These are phyloP conservation scores for Stictonetta naevosa DNA, from an alignment of 2,113 vertebrate genomes.

Conservation along the genomic window DNA sequence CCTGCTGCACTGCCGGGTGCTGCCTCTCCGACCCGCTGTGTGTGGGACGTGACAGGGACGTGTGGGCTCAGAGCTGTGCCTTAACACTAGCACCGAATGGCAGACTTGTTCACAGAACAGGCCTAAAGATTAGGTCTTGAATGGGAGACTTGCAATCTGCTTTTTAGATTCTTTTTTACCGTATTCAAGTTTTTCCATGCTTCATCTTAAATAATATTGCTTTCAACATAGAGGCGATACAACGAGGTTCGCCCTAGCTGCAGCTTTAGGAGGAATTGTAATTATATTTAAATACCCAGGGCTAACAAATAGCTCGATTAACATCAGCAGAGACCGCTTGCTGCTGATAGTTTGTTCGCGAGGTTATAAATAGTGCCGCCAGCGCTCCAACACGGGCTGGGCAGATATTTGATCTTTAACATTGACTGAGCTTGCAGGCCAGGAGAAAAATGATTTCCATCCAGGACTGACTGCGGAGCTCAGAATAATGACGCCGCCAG, in stretches of 20 bases:
- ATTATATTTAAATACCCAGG: slow-evolving; percentile 51
- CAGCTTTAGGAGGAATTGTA: slow-evolving; percentile 45
- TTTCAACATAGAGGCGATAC: neutral
- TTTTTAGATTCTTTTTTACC: neutral
- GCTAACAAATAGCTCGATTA: slow-evolving; percentile 50
- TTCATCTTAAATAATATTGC: neutral
- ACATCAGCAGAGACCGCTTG: neutral
- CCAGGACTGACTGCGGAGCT: neutral
- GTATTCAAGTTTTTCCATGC: neutral
- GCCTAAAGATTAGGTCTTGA: neutral
- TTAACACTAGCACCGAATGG: neutral
- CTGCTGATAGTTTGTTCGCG: slow-evolving; percentile 8
- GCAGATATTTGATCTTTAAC: slow-evolving; percentile 24
- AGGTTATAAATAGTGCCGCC: slow-evolving; percentile 24
- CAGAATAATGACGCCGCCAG: neutral
- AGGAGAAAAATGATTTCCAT: neutral
- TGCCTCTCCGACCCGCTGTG: neutral
- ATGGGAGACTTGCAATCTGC: neutral
- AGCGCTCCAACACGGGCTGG: neutral
- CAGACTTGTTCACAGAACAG: neutral
- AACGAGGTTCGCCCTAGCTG: neutral
- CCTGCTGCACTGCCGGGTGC: too few species aligned
- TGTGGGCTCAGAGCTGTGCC: neutral
- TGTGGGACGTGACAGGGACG: neutral
- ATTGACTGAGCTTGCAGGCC: neutral